A percentile compares a stretch with the other conserved stretches of the same genome.
phyloP scores from a whole-genome alignment of 2,888 invertebrate genomes.

The Zygogramma bicolorata region DNA sequence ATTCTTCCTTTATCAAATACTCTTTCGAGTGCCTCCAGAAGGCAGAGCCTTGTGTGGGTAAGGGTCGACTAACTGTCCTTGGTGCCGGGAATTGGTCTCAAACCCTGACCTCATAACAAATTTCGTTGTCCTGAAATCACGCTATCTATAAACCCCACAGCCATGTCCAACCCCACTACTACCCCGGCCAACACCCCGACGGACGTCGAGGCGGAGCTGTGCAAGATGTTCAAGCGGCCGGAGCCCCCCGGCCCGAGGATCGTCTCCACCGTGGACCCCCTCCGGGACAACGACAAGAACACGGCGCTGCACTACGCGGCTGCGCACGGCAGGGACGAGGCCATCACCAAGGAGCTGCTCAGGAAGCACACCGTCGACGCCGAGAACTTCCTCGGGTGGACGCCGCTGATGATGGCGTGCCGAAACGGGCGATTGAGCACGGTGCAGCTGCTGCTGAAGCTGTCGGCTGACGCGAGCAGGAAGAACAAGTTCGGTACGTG shows the following conservation, averaged over 20 bases:
- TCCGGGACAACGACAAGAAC: slow-evolving; percentile 60
- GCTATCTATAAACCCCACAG: too few relatives aligned
- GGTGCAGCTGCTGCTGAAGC: slow-evolving; percentile 56
- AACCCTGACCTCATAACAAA: too few relatives aligned
- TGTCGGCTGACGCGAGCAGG: slow-evolving; percentile 60
- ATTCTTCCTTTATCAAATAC: too few relatives aligned
- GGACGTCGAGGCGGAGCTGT: neutral
- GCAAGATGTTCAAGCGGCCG: neutral
- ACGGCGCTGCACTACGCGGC: slow-evolving; percentile 60
- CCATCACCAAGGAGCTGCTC: slow-evolving; percentile 46
- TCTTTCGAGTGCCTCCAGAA: too few relatives aligned
- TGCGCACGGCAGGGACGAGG: slow-evolving; percentile 52
- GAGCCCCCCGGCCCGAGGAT: neutral
- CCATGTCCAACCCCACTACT: too few relatives aligned
- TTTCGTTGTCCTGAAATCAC: too few relatives aligned
- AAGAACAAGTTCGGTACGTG: slow-evolving; percentile 61
- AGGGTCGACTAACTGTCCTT: too few relatives aligned
- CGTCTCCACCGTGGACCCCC: slow-evolving; percentile 6
- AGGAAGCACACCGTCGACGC: slow-evolving; percentile 55
- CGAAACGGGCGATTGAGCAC: slow-evolving; percentile 57
- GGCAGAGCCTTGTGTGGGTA: too few relatives aligned
- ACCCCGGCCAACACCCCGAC: too few relatives aligned
- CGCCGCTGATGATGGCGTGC: slow-evolving; percentile 65
- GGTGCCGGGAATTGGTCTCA: too few relatives aligned
- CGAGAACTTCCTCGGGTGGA: slow-evolving; percentile 63